Evolutionary conservation across 2,797 vertebrate species (phyloP), one percentile per base, ranked within the genome.

Genomic region (Acestrorhynchus altus): DNA sequence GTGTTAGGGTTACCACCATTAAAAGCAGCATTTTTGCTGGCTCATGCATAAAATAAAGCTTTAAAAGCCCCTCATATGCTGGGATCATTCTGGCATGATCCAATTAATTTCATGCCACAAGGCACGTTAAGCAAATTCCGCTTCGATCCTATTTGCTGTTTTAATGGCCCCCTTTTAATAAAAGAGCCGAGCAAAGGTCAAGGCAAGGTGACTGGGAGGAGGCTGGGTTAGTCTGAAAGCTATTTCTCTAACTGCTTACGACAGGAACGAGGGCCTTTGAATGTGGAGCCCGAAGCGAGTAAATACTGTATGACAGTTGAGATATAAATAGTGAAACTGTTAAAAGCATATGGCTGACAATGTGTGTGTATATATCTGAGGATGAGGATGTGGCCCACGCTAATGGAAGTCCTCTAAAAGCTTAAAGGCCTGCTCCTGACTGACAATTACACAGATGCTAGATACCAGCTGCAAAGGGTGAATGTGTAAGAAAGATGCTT

Each of bases 101-200:
- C 6, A 56, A 71, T 79, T 74, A 67, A 79, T 74, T 78, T 56
- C 8, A 66, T 64, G 72, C 75, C 59, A 76, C 2, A 2, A 61
- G 65, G 74, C 76, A 63, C 64, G 65, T 42, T 76, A 35, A 35
- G 56, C 39, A 79, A 77, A 74, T 81, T 71, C 66, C 46, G 31
- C 67, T 52, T 46, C 28, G 22, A 46, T 71, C 7, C 49, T 75
- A 40, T 81, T 76, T 72, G 39, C 46, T 35, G 52, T 66, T 65
- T 76, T 66, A 79, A 18, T 68, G 49, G 46, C 39, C 51, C n/a
- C 16, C 67, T 61, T 76, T 67, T 75, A 42, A 67, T 79, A 74
- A 63, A 9, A 11, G 47, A 52, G 42, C 65, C 61, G 63, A 69
- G 54, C 18, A 63, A 80, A 79, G 76, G 71, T 73, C 80, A 72